Percentiles rank a stretch among this genome's conserved stretches.
phyloP scores from a whole-genome alignment of 2,113 vertebrate species.

The Indri indri region DNA sequence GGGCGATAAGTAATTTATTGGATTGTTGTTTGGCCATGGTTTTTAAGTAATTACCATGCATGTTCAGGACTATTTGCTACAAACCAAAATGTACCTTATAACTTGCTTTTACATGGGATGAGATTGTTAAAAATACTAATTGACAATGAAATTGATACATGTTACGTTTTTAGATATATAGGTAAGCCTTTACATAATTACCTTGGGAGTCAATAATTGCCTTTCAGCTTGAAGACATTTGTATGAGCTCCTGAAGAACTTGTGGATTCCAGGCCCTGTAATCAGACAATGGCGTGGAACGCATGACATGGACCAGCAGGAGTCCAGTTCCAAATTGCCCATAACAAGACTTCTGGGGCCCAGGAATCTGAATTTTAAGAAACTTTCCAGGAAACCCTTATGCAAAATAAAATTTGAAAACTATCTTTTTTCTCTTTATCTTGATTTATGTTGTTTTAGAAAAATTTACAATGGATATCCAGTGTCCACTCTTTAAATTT shows the following conservation, averaged over 20 bases:
- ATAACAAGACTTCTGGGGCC: not conserved
- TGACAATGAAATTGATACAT: not conserved
- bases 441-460: conserved; percentile 9
- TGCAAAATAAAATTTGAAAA: not conserved
- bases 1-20: not conserved
- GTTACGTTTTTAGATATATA: not conserved
- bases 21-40: not conserved
- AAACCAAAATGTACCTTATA: not conserved
- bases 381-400: not conserved
- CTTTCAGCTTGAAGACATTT: not conserved
- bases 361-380: conserved; percentile 23
- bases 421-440: not conserved
- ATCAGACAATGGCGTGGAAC: not conserved
- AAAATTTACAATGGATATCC: not conserved
- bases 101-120: not conserved
- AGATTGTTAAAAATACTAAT: not conserved
- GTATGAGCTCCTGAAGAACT: not conserved
- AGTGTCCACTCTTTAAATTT: not conserved
- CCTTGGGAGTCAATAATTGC: not conserved
- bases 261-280: not conserved
- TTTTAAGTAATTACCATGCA: not conserved
- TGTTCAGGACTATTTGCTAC: not conserved
- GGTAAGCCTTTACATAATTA: not conserved
- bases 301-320: not conserved
- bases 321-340: not conserved